Percentiles rank a stretch among this genome's conserved stretches.
phyloP scores from a whole-genome alignment of 2,888 invertebrate species.

The Crematogaster levior region DNA sequence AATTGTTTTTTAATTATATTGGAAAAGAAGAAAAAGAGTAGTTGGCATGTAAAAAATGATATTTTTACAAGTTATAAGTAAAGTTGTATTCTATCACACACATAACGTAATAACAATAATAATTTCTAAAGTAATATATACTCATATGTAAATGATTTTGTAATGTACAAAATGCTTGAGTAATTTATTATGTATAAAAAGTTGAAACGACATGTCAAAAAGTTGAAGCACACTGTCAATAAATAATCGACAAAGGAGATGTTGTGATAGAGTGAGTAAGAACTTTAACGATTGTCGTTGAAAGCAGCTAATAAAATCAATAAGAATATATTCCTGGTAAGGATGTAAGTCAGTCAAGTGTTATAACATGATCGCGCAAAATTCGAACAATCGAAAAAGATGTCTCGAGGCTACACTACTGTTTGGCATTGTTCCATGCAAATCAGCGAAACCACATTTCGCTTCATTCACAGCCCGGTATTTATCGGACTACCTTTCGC shows the following conservation, averaged over 20 bases:
- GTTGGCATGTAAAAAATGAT: not conserved
- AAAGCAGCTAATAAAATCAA: constrained; percentile 15
- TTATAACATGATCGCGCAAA: constrained; percentile 37
- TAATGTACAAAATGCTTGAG: not conserved
- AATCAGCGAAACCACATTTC: constrained; percentile 62
- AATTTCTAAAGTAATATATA: not conserved
- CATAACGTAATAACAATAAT: not conserved
- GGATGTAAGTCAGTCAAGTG: not conserved
- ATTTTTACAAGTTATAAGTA: constrained; percentile 4
- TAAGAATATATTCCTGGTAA: constrained; percentile 1
- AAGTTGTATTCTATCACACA: not conserved
- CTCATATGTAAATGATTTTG: not conserved
- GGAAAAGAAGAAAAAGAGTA: not conserved
- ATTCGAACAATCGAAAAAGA: constrained; percentile 70
- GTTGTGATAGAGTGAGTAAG: not conserved
- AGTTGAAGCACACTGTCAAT: no score
- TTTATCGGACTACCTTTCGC: constrained; percentile 16
- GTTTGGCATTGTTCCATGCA: constrained; percentile 65
- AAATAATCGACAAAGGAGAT: not conserved
- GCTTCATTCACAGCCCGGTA: constrained; percentile 49
- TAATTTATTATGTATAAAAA: not conserved
- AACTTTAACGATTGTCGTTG: not conserved
- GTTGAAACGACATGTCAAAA: not conserved
- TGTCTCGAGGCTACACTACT: constrained; percentile 45
- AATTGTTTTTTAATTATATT: not conserved